These are phyloP conservation scores for Melitaea athalia DNA, from an alignment of 2,888 invertebrate genomes.

Conservation along the genomic window DNA sequence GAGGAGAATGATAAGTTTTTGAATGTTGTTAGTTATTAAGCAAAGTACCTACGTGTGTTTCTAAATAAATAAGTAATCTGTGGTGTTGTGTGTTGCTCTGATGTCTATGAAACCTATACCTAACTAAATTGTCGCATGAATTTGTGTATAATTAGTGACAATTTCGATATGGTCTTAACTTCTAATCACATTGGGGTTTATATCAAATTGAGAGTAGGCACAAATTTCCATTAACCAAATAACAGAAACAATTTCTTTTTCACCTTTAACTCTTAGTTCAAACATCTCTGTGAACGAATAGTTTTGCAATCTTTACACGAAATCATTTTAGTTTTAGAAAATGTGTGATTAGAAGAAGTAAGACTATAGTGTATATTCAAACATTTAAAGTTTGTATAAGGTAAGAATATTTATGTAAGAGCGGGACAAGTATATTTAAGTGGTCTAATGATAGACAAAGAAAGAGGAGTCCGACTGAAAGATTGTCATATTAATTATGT, in stretches of 20 bases:
- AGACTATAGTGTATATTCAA: constrained; percentile 32
- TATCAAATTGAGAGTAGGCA: too few species aligned
- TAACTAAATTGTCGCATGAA: constrained; percentile 41
- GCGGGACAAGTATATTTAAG: constrained; percentile 38
- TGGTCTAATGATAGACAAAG: constrained; percentile 38
- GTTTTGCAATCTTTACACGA: not conserved
- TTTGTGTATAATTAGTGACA: constrained; percentile 42
- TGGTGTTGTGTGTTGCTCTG: constrained; percentile 46
- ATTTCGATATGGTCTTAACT: constrained; percentile 32
- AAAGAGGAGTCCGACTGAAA: constrained; percentile 54
- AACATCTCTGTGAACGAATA: not conserved
- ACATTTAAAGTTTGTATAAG: constrained; percentile 36
- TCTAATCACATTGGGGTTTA: constrained; percentile 36
- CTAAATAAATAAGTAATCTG: constrained; percentile 43
- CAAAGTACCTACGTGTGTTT: constrained; percentile 48
- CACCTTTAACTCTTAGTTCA: not conserved
- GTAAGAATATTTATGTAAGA: constrained; percentile 31
- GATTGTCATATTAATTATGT: constrained; percentile 55
- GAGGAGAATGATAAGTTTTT: constrained; percentile 39
- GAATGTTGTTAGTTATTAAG: constrained; percentile 39
- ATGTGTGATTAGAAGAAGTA: constrained; percentile 34
- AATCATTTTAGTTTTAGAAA: not conserved
- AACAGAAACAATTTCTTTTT: too few species aligned
- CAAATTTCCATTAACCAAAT: too few species aligned
- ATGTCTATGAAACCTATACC: constrained; percentile 45